Evolutionary conservation across 2,797 vertebrate genomes (phyloP).

Genomic region (Capromys pilorides): DNA sequence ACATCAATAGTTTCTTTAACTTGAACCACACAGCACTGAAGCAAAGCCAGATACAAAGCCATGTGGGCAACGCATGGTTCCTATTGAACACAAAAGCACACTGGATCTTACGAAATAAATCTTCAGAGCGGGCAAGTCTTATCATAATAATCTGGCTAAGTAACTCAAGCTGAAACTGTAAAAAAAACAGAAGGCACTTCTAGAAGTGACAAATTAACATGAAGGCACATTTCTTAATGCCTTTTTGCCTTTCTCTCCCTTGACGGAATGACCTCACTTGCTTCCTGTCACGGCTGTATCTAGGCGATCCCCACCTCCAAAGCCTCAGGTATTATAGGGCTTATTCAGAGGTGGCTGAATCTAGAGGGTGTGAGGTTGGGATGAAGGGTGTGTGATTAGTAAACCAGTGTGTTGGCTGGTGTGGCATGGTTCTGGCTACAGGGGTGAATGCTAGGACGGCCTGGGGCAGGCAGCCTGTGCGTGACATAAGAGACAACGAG

Average conservation of each 20-base stretch:
- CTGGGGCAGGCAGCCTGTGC: neutral
- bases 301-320: neutral
- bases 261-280: neutral
- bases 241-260: neutral
- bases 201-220: slow-evolving; percentile 21
- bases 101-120: neutral
- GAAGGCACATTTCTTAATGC: slow-evolving; percentile 10
- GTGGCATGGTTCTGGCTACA: neutral
- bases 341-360: neutral
- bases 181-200: neutral
- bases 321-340: too few species aligned
- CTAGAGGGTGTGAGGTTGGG: neutral
- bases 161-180: neutral
- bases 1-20: neutral
- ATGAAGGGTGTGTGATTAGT: neutral
- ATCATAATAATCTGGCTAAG: neutral
- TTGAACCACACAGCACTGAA: neutral
- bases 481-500: neutral
- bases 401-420: neutral
- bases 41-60: slow-evolving; percentile 20
- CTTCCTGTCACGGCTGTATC: neutral
- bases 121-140: neutral
- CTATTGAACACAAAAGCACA: neutral
- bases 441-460: neutral
- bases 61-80: neutral